A percentile compares a stretch with the other conserved stretches of the same genome.
Evolutionary conservation across 2,888 invertebrate genomes (phyloP).

Genomic region (Eulithis testata): DNA sequence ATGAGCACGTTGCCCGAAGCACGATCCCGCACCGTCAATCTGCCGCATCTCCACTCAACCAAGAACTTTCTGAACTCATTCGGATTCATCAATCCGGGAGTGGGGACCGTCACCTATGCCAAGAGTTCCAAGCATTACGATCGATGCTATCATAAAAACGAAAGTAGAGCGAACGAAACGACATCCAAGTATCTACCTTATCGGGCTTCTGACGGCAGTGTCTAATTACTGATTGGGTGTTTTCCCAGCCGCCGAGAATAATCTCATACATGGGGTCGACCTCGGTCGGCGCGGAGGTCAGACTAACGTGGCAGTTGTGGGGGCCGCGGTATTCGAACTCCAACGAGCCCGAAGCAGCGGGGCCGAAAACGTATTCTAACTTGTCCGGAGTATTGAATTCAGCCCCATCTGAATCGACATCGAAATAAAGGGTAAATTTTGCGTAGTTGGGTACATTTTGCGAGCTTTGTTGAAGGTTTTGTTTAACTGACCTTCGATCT

Average conservation of each 20-base stretch:
- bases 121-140: conserved; percentile 45
- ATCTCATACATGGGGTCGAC: conserved; percentile 87
- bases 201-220: conserved; percentile 86
- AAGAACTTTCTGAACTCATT: conserved; percentile 83
- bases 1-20: conserved; percentile 79
- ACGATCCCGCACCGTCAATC: conserved; percentile 78
- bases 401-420: conserved; percentile 78
- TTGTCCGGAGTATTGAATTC: conserved; percentile 84
- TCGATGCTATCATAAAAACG: conserved; percentile 29
- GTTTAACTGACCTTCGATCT: conserved; percentile 87
- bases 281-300: conserved; percentile 82
- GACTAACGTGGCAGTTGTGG: conserved; percentile 87
- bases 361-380: conserved; percentile 85
- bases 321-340: conserved; percentile 85
- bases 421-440: conserved; percentile 56
- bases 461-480: conserved; percentile 16
- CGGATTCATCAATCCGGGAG: conserved; percentile 83
- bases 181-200: conserved; percentile 74
- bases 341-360: conserved; percentile 80
- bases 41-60: conserved; percentile 84
- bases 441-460: conserved; percentile 80
- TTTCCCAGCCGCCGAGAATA: conserved; percentile 88
- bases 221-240: conserved; percentile 86
- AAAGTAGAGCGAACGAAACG: conserved; percentile 45
- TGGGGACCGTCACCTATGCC: conserved; percentile 83